Evolutionary conservation across 2,113 vertebrate species (phyloP), one percentile per base, ranked within the genome.

Genomic region (Anolis sagrei): DNA sequence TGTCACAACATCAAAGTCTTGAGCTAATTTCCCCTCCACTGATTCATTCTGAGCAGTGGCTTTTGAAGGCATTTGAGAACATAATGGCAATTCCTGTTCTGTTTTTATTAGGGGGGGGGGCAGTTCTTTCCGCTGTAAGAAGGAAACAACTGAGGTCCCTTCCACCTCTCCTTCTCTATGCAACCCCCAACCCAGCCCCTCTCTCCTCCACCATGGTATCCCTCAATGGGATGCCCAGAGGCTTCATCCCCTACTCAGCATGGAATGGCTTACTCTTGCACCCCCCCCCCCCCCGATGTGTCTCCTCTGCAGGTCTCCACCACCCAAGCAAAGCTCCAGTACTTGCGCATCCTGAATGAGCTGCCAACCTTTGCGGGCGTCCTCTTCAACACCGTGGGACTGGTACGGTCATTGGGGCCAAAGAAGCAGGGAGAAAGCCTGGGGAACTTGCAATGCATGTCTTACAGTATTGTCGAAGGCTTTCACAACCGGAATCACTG

Each of bases 251-350:
- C 54, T 16, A 13, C 54, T 58, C 13, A 58, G 14, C 54, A 58
- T 58, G 14, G 54, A 16, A 58, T 18, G 14, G 54, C 14, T 13
- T 18, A 18, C 54, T 4, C 16, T 16, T 58, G 54, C 54, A 2
- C 18, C 14, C 54, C 14, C 16, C 51, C 32, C 27, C 69, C 9
- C 23, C 25, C 3, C 18, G 9, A 10, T 73, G 87, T 95, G 34
- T 97, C 92, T 91, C 89, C 86, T 44, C 39, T 44, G 77, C 96
- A 99, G 98, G 97, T 98, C 76, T 98, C 98, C 90, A 96, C 98
- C 18, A 95, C 98, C 86, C 99, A 99, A 96, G 98, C 98, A 36
- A 99, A 99, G 95, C 97, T 99, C 89, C 99, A 99, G 92, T 99
- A 99, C 94, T 97, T 99, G 96, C 97, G 97, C 83, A 98, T 98